A percentile compares a stretch with the other conserved stretches of the same genome.
phyloP scores from a whole-genome alignment of 1,140 invertebrate species.

The Manduca sexta region DNA sequence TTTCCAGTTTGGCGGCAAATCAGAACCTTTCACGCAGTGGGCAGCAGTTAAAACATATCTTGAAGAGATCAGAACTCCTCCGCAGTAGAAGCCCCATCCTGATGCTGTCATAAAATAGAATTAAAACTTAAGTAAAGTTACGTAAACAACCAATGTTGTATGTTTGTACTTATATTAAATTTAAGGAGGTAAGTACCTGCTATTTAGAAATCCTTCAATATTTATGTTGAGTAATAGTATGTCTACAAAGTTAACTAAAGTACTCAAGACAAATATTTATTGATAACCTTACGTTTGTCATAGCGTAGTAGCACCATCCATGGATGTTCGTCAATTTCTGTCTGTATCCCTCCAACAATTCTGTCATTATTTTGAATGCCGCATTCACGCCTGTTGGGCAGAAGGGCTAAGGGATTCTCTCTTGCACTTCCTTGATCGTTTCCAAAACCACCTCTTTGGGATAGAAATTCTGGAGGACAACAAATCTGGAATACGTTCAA shows the following conservation, averaged over 20 bases:
- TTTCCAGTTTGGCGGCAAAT: conserved; percentile 71
- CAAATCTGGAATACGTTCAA: conserved; percentile 35
- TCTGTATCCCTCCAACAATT: conserved; percentile 48
- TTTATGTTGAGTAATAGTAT: too few species aligned
- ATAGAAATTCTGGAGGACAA: conserved; percentile 32
- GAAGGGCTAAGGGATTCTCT: conserved; percentile 8
- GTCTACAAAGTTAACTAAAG: too few species aligned
- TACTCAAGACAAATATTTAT: conserved; percentile 1
- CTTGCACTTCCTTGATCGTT: neutral
- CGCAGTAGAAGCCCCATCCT: conserved; percentile 66
- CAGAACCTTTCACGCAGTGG: conserved; percentile 84
- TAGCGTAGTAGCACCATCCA: conserved; percentile 84
- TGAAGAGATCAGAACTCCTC: conserved; percentile 75
- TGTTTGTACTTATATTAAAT: too few species aligned
- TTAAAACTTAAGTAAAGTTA: neutral
- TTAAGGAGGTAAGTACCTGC: too few species aligned
- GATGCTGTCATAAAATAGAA: conserved; percentile 28
- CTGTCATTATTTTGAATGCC: conserved; percentile 46
- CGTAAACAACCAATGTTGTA: too few species aligned
- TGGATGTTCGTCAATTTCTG: conserved; percentile 76
- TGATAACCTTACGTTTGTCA: conserved; percentile 61
- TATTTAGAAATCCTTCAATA: too few species aligned
- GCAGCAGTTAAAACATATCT: conserved; percentile 83
- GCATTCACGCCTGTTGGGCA: conserved; percentile 37
- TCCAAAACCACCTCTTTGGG: neutral